A percentile compares a stretch with the other conserved stretches of the same genome.
phyloP scores from a whole-genome alignment of 2,797 vertebrate species.

The Spea hammondii region DNA sequence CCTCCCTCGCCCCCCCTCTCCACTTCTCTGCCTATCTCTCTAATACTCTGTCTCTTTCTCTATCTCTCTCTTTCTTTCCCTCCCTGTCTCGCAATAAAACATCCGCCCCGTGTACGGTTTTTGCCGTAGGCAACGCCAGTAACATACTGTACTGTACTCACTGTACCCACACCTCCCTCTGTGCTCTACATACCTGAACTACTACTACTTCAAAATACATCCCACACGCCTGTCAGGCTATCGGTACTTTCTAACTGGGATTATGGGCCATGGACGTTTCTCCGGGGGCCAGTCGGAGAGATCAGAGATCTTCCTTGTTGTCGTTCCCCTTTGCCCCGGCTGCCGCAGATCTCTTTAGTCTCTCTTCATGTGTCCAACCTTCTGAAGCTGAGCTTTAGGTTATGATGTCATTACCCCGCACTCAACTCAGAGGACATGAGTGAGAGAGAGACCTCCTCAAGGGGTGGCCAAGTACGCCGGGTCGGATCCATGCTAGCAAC shows the following conservation, averaged over 20 bases:
- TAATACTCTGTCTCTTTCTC: background rate
- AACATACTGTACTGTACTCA: conserved; percentile 25
- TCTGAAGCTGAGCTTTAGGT: no score
- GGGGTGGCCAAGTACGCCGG: no score
- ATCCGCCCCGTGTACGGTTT: conserved; percentile 20
- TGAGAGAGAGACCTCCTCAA: no score
- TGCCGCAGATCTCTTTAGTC: background rate
- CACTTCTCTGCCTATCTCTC: background rate
- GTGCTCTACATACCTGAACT: conserved; percentile 17
- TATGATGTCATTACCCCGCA: no score
- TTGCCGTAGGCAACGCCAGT: background rate
- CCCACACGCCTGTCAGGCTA: background rate
- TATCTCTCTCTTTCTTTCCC: background rate
- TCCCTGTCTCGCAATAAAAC: background rate
- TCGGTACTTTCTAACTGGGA: background rate
- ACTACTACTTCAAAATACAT: background rate
- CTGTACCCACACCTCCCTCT: conserved; percentile 18
- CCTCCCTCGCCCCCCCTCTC: background rate
- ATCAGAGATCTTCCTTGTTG: background rate
- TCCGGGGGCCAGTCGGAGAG: no score
- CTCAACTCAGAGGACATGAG: no score
- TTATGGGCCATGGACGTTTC: background rate
- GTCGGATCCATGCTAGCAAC: no score
- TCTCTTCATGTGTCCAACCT: no score
- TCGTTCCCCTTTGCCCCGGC: background rate